phyloP scores from a whole-genome alignment of 2,797 vertebrate species.

The Nasua narica region DNA sequence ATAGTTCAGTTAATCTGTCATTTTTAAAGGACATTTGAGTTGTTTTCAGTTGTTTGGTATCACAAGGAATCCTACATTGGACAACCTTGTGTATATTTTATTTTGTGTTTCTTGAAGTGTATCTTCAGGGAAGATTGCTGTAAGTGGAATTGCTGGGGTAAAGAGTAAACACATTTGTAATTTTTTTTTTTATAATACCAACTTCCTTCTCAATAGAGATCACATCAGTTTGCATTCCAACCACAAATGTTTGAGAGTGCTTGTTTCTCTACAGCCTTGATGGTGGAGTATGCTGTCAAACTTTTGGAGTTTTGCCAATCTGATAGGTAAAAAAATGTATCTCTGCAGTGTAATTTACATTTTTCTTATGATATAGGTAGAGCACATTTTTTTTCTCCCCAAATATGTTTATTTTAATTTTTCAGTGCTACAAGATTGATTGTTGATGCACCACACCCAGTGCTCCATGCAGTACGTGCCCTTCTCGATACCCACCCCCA shows the following conservation, averaged over 20 bases:
- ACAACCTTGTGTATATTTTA: neutral
- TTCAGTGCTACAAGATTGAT: no score
- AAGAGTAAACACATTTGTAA: slow-evolving; percentile 13
- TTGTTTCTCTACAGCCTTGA: neutral
- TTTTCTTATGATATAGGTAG: neutral
- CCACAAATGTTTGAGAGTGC: neutral
- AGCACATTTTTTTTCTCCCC: slow-evolving; percentile 30
- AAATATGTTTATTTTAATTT: no score
- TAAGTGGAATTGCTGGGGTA: neutral
- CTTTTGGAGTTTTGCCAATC: neutral
- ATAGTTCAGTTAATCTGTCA: neutral
- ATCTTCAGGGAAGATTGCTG: neutral
- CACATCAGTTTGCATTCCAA: neutral
- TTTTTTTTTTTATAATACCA: neutral
- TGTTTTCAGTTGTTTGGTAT: neutral
- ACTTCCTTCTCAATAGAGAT: slow-evolving; percentile 13
- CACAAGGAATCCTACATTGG: neutral
- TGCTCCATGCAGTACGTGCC: no score
- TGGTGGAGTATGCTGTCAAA: neutral
- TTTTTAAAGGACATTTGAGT: neutral
- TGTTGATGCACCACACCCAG: no score
- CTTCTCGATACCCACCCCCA: no score
- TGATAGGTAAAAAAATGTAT: slow-evolving; percentile 20
- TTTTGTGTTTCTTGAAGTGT: neutral
- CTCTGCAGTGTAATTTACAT: slow-evolving; percentile 25